Conservation (phyloP, 2,888 invertebrate genomes). For the Yponomeuta cagnagella region DNA sequence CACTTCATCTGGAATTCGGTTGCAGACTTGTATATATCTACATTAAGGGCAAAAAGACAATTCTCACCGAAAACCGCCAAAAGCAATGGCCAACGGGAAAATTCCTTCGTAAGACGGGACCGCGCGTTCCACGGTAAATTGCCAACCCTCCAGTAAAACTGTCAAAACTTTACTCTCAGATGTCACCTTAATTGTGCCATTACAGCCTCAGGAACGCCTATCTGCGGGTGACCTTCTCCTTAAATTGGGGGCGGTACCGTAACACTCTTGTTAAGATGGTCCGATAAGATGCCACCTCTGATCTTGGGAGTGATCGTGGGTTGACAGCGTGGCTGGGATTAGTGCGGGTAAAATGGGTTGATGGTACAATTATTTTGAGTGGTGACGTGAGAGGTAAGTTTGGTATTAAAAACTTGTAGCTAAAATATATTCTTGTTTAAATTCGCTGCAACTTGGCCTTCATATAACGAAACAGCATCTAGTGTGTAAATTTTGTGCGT, state of each 20-base stretch:
- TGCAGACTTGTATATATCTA: too few relatives aligned
- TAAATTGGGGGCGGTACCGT: constrained; percentile 18
- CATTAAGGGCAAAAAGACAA: not conserved
- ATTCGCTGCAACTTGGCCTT: too few relatives aligned
- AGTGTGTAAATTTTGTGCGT: too few relatives aligned
- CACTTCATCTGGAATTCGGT: too few relatives aligned
- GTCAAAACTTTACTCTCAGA: constrained; percentile 27
- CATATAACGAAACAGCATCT: too few relatives aligned
- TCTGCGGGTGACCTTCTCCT: constrained; percentile 25
- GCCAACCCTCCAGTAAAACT: constrained; percentile 26
- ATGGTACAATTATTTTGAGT: not conserved
- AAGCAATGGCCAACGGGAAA: not conserved
- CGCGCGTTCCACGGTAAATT: constrained; percentile 19
- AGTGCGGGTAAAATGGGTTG: not conserved
- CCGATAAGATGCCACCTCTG: not conserved
- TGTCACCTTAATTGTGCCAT: constrained; percentile 30
- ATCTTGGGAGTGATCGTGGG: not conserved
- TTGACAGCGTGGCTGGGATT: not conserved
- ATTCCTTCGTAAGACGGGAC: not conserved
- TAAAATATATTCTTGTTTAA: too few relatives aligned
- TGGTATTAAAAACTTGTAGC: too few relatives aligned
- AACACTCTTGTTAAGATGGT: constrained; percentile 14
- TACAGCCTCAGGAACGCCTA: constrained; percentile 26
- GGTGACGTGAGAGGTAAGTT: not conserved
- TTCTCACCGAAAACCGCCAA: not conserved